Base-by-base conservation (phyloP, 1,140 invertebrate genomes). In the Rhyzopertha dominica region DNA sequence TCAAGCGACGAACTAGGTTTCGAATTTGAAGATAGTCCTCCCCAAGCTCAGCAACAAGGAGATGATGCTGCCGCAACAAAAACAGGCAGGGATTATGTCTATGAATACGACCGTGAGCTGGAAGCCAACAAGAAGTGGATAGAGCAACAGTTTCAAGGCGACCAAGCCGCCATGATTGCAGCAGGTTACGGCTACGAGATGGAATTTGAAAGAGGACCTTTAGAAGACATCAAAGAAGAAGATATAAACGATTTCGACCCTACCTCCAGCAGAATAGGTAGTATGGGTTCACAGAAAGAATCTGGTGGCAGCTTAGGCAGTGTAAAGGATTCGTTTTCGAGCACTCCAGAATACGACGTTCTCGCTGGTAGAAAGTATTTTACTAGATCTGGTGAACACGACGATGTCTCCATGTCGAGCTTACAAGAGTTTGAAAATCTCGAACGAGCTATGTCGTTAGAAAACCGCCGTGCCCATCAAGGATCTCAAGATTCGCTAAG, bases 391-490 rank as follows among this genome's bases (percentile, higher is more conserved):
- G 80, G 85, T 3, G 92, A 95, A 55, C 84, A 90, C 63, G 92
- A 95, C 67, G 87, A 92, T 67, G 74, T 92, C 16, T 95, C 91
- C 0, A 81, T 95, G 61, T 90, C 84, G 42, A 95, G 91, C 5
- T 72, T 95, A 43, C 90, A 94, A 67, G 93, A 97, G 66, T 96
- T 96, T 72, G 92, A 95, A 72, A 81, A 84, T 41, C 67, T 96
- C 4, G 93, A 97, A 69, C 80, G 79, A 57, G 82, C 87, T 0
- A 78, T 89, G 39, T 79, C 78, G 0, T 64, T 83, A 20, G 81
- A 84, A 59, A 79, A 76, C 37, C 69, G 72, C 9, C 70, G 69
- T 47, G 67, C 78, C 23, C 75, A 80, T 58, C 76, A 78, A 53
- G 73, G 78, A 41, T 81, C 79, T 8, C 83, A 86, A 56, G 86